These are phyloP conservation scores for Dendrolimus pini DNA, from an alignment of 2,888 invertebrate genomes.

Conservation along the genomic window DNA sequence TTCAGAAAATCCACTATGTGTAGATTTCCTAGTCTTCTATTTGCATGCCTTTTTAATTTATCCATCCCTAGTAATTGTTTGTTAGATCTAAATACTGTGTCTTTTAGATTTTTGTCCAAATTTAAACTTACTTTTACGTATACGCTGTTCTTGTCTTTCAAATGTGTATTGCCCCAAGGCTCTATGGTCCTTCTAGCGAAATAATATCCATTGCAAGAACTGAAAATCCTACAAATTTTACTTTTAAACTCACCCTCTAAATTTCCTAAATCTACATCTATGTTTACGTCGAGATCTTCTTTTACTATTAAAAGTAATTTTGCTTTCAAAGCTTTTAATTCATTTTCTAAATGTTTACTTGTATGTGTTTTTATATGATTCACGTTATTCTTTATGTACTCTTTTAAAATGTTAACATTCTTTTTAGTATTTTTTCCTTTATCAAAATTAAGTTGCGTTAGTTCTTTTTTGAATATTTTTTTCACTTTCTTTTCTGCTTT, in stretches of 20 bases:
- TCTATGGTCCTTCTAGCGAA: constrained; percentile 8
- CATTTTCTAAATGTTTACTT: constrained; percentile 14
- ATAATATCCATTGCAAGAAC: constrained; percentile 35
- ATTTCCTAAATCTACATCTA: constrained; percentile 39
- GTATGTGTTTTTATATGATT: constrained; percentile 19
- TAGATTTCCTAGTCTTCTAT: no score
- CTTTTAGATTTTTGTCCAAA: constrained; percentile 29
- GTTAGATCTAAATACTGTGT: constrained; percentile 9
- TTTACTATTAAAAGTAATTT: constrained; percentile 22
- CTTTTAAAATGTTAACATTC: constrained; percentile 29
- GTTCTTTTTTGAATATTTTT: constrained; percentile 26
- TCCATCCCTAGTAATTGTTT: constrained; percentile 2
- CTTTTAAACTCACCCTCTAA: constrained; percentile 22
- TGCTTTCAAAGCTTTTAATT: constrained; percentile 17
- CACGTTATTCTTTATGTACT: constrained; percentile 25
- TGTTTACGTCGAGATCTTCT: constrained; percentile 37
- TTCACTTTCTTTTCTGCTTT: constrained; percentile 20
- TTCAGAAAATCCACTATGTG: no score
- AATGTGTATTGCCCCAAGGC: neutral
- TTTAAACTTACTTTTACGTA: constrained; percentile 35
- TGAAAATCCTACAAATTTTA: constrained; percentile 38
- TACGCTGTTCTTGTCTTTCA: constrained; percentile 19
- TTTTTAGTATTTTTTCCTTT: constrained; percentile 20
- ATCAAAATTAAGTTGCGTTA: constrained; percentile 27
- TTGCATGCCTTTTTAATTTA: neutral